phyloP scores from a whole-genome alignment of 2,888 invertebrate genomes.

The Stenurella melanura region DNA sequence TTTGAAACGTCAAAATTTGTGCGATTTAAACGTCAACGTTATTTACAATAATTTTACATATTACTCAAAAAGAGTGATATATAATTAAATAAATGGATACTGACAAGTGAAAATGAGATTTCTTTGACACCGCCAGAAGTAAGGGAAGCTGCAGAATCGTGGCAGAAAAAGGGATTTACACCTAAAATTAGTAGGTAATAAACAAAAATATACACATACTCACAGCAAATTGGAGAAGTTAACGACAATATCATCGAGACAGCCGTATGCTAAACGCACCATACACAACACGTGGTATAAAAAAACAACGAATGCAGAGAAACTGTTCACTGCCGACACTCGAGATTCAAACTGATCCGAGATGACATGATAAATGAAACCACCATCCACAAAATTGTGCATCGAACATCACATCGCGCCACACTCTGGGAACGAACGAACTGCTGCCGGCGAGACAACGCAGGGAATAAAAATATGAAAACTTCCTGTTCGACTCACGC shows the following conservation, averaged over 20 bases:
- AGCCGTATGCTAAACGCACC: background rate
- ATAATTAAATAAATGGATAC: no score
- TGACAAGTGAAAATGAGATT: no score
- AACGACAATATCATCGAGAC: background rate
- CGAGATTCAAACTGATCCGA: background rate
- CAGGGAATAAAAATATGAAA: conserved; percentile 10
- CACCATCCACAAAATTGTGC: conserved; percentile 1
- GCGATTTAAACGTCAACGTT: no score
- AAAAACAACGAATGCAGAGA: background rate
- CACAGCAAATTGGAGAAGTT: background rate
- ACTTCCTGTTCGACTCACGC: conserved; percentile 29
- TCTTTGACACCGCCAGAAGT: no score
- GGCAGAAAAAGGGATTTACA: background rate
- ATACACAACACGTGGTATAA: background rate
- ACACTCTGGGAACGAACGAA: conserved; percentile 14
- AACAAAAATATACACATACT: background rate
- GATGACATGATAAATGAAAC: background rate
- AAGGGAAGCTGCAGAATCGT: no score
- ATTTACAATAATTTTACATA: no score
- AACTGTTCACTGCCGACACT: conserved; percentile 2
- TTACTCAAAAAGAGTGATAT: no score
- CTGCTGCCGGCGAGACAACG: conserved; percentile 24
- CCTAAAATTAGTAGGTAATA: background rate
- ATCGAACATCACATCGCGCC: conserved; percentile 14
- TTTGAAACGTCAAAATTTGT: no score